Evolutionary conservation across 2,888 invertebrate genomes (phyloP).

Genomic region (Apomyelois bistriatella): DNA sequence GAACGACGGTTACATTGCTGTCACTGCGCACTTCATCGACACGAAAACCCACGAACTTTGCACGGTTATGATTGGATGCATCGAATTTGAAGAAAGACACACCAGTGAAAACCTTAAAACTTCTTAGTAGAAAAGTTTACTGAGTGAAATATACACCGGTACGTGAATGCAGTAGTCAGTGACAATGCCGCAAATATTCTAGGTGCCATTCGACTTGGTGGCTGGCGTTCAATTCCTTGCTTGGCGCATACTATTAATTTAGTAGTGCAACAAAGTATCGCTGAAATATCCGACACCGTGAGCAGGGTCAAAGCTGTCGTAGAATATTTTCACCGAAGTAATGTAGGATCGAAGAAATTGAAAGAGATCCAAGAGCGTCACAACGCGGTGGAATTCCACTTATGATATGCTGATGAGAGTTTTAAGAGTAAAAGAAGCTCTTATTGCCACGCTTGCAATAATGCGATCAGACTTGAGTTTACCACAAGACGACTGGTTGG

Average conservation of each 20-base stretch:
- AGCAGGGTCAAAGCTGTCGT: slow-evolving; percentile 15
- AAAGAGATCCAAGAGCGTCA: slow-evolving; percentile 20
- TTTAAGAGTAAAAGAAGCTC: slow-evolving; percentile 16
- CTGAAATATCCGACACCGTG: slow-evolving; percentile 15
- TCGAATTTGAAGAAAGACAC: slow-evolving; percentile 12
- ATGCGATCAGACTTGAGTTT: slow-evolving; percentile 19
- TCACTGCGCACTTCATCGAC: slow-evolving; percentile 23
- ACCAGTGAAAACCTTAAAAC: slow-evolving; percentile 13
- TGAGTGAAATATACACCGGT: slow-evolving; percentile 16
- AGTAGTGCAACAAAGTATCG: slow-evolving; percentile 18
- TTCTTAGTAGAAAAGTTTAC: slow-evolving; percentile 12
- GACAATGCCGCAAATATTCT: slow-evolving; percentile 18
- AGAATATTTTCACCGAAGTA: slow-evolving; percentile 25
- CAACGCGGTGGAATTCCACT: slow-evolving; percentile 27
- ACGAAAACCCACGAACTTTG: background rate
- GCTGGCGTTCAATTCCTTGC: slow-evolving; percentile 22
- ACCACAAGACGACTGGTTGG: slow-evolving; percentile 18
- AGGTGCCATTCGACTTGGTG: slow-evolving; percentile 17
- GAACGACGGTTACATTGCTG: slow-evolving; percentile 19
- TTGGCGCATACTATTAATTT: slow-evolving; percentile 27
- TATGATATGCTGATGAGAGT: slow-evolving; percentile 23
- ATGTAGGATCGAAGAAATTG: slow-evolving; percentile 17
- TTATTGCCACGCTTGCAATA: slow-evolving; percentile 25
- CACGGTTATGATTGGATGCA: too few species aligned
- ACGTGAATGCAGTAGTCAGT: slow-evolving; percentile 17